Evolutionary conservation across 2,888 invertebrate species (phyloP).

Genomic region (Lymantria monacha): DNA sequence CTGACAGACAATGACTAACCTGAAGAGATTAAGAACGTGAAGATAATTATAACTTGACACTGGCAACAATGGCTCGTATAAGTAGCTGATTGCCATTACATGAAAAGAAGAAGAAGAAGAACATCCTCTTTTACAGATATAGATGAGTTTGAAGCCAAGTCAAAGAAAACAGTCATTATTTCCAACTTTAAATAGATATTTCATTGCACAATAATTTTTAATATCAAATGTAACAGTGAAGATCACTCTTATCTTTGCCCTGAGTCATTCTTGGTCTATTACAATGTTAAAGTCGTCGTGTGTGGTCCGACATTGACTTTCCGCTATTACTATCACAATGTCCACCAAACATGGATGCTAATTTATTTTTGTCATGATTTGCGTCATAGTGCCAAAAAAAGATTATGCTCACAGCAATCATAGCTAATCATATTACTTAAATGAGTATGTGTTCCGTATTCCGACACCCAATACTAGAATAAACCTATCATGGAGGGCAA

Average conservation of each 20-base stretch:
- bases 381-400: conserved; percentile 63
- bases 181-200: neutral
- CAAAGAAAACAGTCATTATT: neutral
- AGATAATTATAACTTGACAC: no score
- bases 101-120: no score
- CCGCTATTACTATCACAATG: conserved; percentile 34
- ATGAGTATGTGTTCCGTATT: conserved; percentile 5
- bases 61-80: no score
- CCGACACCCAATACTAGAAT: conserved; percentile 4
- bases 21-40: no score
- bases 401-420: conserved; percentile 20
- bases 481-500: neutral
- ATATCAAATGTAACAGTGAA: neutral
- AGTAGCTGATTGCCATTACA: no score
- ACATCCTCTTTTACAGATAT: no score
- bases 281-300: conserved; percentile 35
- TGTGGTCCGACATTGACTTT: conserved; percentile 43
- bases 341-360: conserved; percentile 41
- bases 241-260: neutral
- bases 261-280: neutral
- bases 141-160: no score
- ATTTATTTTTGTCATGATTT: conserved; percentile 44
- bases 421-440: conserved; percentile 7
- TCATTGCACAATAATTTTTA: neutral
- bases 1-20: no score